Evolutionary conservation across 2,888 invertebrate species (phyloP).

Genomic region (Dynastes maya): DNA sequence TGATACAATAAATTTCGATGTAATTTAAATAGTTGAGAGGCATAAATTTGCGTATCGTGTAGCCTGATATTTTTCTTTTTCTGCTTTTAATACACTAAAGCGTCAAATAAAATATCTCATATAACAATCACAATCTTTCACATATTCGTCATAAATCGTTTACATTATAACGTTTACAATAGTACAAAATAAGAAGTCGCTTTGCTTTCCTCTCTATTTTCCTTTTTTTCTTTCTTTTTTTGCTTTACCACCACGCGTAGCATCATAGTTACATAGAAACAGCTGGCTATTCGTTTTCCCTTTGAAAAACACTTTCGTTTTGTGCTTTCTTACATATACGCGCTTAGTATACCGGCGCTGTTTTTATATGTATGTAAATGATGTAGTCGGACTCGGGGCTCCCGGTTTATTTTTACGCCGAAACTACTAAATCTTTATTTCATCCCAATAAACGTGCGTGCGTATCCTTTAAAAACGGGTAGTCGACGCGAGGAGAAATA

Average conservation of each 20-base stretch:
- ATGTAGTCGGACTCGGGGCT: conserved; percentile 5
- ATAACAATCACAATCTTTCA: too few relatives aligned
- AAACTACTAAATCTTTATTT: conserved; percentile 33
- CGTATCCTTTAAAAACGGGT: conserved; percentile 8
- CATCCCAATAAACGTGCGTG: conserved; percentile 18
- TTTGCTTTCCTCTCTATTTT: conserved; percentile 20
- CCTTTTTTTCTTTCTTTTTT: conserved; percentile 22
- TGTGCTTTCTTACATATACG: conserved; percentile 34
- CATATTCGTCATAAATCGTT: not conserved
- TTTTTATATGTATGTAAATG: conserved; percentile 36
- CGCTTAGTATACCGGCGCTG: conserved; percentile 7
- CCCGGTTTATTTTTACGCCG: conserved; percentile 12
- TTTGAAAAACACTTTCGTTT: conserved; percentile 44
- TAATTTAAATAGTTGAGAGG: too few relatives aligned
- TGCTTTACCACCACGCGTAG: conserved; percentile 15
- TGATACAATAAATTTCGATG: too few relatives aligned
- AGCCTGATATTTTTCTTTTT: too few relatives aligned
- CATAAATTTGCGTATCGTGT: too few relatives aligned
- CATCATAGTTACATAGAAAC: conserved; percentile 21
- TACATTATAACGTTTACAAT: not conserved
- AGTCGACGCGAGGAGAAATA: conserved; percentile 9
- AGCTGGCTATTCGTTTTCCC: conserved; percentile 36
- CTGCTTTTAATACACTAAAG: too few relatives aligned
- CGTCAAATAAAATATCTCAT: too few relatives aligned
- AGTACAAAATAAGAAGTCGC: not conserved